These are phyloP conservation scores for Sinodicranocentrus sp. DNA, from an alignment of 2,888 invertebrate genomes.

Conservation along the genomic window DNA sequence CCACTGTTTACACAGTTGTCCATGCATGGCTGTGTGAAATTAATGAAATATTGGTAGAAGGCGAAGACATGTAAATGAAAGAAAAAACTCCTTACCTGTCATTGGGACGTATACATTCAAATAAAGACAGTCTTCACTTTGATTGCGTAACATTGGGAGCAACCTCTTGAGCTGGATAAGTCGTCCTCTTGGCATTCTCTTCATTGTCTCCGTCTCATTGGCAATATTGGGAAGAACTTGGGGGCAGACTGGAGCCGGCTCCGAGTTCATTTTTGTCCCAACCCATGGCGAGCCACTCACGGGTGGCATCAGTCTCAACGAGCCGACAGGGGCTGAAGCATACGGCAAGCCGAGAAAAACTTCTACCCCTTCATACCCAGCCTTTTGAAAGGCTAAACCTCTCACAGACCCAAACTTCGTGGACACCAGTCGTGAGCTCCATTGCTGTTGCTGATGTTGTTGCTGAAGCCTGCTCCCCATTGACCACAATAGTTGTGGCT, in stretches of 20 bases:
- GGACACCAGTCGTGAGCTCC: constrained; percentile 74
- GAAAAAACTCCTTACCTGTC: constrained; percentile 85
- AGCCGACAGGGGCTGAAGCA: constrained; percentile 93
- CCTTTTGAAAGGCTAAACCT: constrained; percentile 73
- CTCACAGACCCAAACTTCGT: constrained; percentile 72
- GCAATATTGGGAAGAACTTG: constrained; percentile 89
- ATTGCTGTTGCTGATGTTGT: constrained; percentile 62
- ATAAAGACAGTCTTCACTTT: constrained; percentile 98
- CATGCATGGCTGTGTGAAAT: not conserved
- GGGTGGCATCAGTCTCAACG: constrained; percentile 96
- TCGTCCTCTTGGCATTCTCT: constrained; percentile 92
- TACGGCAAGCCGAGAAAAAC: constrained; percentile 85
- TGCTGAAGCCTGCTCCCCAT: constrained; percentile 58
- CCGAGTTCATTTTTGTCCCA: constrained; percentile 91
- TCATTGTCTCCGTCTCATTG: constrained; percentile 90
- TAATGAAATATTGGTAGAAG: not conserved
- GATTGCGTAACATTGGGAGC: constrained; percentile 91
- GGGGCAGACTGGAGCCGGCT: constrained; percentile 94
- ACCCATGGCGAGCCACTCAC: constrained; percentile 95
- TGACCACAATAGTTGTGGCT: constrained; percentile 68
- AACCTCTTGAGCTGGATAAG: constrained; percentile 92
- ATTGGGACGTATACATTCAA: constrained; percentile 98
- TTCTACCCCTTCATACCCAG: constrained; percentile 74
- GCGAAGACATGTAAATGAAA: constrained; percentile 6
- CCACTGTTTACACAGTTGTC: not conserved